Conservation (phyloP, 2,797 vertebrate species). For the Alcedo atthis region DNA sequence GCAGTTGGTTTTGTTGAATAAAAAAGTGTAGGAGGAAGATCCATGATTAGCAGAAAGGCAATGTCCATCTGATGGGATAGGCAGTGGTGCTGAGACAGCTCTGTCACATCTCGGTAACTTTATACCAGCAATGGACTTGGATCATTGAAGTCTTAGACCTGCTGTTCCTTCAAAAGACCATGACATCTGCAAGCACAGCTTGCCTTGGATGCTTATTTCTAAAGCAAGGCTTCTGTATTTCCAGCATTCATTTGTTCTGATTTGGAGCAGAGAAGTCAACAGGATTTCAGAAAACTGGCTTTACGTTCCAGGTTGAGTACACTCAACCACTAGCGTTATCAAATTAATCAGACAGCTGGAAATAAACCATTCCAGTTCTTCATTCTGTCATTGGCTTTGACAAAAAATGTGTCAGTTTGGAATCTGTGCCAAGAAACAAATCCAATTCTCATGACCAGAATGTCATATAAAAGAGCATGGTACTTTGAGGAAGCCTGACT, state of each 20-base stretch:
- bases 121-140: not conserved
- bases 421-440: not conserved
- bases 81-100: not conserved
- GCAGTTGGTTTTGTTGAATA: not conserved
- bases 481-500: not conserved
- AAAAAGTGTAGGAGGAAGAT: fast-evolving
- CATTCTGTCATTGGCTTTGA: not conserved
- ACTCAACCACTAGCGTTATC: not conserved
- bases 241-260: not conserved
- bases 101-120: not conserved
- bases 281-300: not conserved
- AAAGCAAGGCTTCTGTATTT: not conserved
- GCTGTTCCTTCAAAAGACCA: not conserved
- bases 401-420: not conserved
- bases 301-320: not conserved
- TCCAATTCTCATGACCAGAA: not conserved
- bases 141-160: not conserved
- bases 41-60: not conserved
- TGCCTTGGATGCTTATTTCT: not conserved
- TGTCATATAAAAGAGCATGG: not conserved
- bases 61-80: not conserved
- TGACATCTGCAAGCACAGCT: not conserved
- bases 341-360: not conserved
- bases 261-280: not conserved
- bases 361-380: not conserved